Evolutionary conservation across 2,888 invertebrate species (phyloP).

Genomic region (Cryptus viduatorius): DNA sequence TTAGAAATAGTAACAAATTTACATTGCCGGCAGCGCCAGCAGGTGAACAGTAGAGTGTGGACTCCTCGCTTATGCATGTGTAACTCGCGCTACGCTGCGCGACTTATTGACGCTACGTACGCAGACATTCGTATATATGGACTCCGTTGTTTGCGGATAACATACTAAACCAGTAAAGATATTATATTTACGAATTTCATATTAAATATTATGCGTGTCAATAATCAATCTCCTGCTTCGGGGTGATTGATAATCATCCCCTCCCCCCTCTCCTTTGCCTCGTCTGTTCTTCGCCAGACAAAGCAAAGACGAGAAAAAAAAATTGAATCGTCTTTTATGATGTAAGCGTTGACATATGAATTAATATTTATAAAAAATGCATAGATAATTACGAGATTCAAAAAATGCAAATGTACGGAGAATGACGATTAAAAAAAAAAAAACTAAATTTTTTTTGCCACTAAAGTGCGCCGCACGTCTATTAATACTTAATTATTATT

Average conservation of each 20-base stretch:
- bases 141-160: conserved; percentile 46
- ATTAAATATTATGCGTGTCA: conserved; percentile 49
- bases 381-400: neutral
- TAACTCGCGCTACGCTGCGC: conserved; percentile 25
- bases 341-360: neutral
- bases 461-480: conserved; percentile 29
- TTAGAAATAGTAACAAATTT: conserved; percentile 76
- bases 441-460: neutral
- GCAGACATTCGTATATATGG: neutral
- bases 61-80: conserved; percentile 23
- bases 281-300: neutral
- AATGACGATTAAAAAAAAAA: neutral
- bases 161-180: conserved; percentile 40
- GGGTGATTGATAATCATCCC: no score
- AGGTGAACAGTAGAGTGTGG: conserved; percentile 29
- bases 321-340: neutral
- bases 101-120: conserved; percentile 38
- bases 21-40: conserved; percentile 67
- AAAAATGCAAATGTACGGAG: neutral
- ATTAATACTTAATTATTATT: conserved; percentile 67
- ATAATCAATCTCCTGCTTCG: conserved; percentile 7
- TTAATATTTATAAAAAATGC: neutral
- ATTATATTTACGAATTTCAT: conserved; percentile 41
- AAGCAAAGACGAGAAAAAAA: neutral
- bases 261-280: no score